phyloP scores from a whole-genome alignment of 2,797 vertebrate genomes.

The Morus bassanus region DNA sequence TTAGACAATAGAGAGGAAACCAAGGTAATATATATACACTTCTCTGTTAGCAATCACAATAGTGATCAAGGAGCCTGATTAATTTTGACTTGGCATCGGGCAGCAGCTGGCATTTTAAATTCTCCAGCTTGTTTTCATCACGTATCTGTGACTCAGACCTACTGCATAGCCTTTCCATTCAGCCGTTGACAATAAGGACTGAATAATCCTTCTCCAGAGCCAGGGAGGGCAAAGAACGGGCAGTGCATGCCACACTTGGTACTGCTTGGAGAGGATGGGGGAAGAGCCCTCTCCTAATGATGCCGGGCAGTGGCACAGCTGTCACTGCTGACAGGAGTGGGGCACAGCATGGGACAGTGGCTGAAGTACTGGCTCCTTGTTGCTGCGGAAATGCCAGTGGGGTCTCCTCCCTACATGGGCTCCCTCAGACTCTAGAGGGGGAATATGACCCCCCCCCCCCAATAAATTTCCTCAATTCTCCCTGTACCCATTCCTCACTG shows the following conservation, averaged over 20 bases:
- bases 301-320: background rate
- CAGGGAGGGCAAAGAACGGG: fast-evolving
- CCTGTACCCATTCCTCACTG: background rate
- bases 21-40: background rate
- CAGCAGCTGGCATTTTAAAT: constrained; percentile 6
- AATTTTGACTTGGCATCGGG: constrained; percentile 31
- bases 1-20: constrained; percentile 44
- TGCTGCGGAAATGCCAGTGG: background rate
- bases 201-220: background rate
- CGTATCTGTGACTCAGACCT: constrained; percentile 1
- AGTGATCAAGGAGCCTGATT: constrained; percentile 36
- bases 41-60: constrained; percentile 48
- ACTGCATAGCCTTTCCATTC: background rate
- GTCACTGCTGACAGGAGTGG: background rate
- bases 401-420: background rate
- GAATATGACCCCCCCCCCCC: background rate
- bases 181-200: background rate
- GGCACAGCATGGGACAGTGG: background rate
- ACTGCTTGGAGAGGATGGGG: fast-evolving
- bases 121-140: constrained; percentile 24
- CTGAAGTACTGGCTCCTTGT: background rate
- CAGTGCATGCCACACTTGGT: fast-evolving
- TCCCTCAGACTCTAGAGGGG: background rate
- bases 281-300: background rate
- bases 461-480: background rate